Evolutionary conservation across 1,140 invertebrate genomes (phyloP).

Genomic region (Dreissena rostriformis): DNA sequence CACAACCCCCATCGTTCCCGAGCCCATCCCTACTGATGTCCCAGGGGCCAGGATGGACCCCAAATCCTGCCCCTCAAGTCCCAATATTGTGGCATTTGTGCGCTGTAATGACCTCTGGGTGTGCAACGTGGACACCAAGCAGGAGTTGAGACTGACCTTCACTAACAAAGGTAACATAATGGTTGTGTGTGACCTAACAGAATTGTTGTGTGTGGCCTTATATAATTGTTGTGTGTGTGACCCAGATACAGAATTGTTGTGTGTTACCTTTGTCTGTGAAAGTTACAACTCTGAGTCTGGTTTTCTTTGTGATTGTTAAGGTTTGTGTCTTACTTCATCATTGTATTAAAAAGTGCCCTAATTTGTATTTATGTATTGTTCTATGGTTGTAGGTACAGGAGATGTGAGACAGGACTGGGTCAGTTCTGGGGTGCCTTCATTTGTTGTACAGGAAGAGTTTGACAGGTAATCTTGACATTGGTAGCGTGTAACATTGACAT

Average conservation of each 20-base stretch:
- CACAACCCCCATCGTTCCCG: slow-evolving; percentile 65
- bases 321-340: too few species aligned
- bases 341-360: too few species aligned
- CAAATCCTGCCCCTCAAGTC: slow-evolving; percentile 94
- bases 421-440: slow-evolving; percentile 96
- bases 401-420: slow-evolving; percentile 89
- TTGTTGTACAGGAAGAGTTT: slow-evolving; percentile 99
- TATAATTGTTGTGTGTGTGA: too few species aligned
- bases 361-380: not conserved
- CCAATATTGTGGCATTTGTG: slow-evolving; percentile 94
- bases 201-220: too few species aligned
- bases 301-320: too few species aligned
- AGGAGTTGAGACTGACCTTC: slow-evolving; percentile 88
- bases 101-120: slow-evolving; percentile 95
- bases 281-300: too few species aligned
- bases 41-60: slow-evolving; percentile 90
- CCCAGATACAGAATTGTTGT: too few species aligned
- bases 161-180: slow-evolving; percentile 86
- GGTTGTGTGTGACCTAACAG: too few species aligned
- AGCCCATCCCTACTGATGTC: slow-evolving; percentile 77
- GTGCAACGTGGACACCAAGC: slow-evolving; percentile 83
- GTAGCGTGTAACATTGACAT: too few species aligned
- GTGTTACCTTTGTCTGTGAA: too few species aligned
- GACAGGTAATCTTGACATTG: slow-evolving; percentile 88
- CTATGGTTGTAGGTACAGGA: slow-evolving; percentile 56